phyloP scores from a whole-genome alignment of 1,140 invertebrate species.

The Saccostrea glomerata region DNA sequence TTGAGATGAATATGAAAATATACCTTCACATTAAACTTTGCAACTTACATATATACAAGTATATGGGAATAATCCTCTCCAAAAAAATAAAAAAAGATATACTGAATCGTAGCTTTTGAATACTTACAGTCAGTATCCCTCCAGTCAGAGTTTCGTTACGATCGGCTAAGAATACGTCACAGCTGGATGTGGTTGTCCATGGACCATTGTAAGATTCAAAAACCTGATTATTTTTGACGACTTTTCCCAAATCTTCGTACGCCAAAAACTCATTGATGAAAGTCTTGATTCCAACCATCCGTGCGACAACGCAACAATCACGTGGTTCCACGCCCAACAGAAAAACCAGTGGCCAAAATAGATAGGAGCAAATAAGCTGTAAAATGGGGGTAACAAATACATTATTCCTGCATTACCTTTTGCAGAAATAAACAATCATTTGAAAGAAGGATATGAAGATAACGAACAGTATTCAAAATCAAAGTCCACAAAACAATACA shows the following conservation, averaged over 20 bases:
- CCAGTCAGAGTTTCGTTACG: constrained; percentile 61
- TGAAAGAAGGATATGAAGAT: too few species aligned
- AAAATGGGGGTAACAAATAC: background rate
- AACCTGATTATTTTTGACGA: constrained; percentile 64
- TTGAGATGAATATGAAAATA: too few species aligned
- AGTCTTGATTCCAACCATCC: constrained; percentile 75
- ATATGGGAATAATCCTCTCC: constrained; percentile 36
- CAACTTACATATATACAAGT: constrained; percentile 44
- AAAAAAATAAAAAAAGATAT: too few species aligned
- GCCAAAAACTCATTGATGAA: constrained; percentile 78
- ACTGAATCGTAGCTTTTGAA: background rate
- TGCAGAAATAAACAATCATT: too few species aligned
- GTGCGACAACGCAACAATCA: constrained; percentile 73
- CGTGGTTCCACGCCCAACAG: constrained; percentile 71
- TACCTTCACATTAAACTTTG: too few species aligned
- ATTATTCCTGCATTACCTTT: too few species aligned
- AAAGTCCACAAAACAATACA: too few species aligned
- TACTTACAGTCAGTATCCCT: constrained; percentile 69
- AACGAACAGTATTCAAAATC: too few species aligned
- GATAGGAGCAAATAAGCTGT: constrained; percentile 76
- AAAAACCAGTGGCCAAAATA: constrained; percentile 75
- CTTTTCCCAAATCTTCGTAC: constrained; percentile 68
- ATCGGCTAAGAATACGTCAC: constrained; percentile 17
- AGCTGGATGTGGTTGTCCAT: constrained; percentile 23
- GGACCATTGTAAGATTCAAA: constrained; percentile 50